phyloP scores from a whole-genome alignment of 2,113 vertebrate species.

The crab-eating macaque (Macaca fascicularis) region DNA sequence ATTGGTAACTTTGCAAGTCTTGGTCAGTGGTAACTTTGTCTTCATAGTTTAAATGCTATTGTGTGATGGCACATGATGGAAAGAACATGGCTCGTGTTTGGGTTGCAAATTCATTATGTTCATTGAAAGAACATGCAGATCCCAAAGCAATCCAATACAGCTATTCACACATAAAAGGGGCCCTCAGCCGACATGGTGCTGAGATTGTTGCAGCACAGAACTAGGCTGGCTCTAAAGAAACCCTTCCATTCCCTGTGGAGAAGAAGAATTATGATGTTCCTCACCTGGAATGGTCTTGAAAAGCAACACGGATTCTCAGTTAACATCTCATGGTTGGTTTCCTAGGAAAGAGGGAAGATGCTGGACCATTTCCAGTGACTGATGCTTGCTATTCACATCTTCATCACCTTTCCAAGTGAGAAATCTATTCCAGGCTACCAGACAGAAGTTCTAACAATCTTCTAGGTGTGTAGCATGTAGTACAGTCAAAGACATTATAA shows the following conservation, averaged over 20 bases:
- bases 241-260: not conserved
- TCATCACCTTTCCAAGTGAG: not conserved
- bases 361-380: not conserved
- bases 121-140: not conserved
- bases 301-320: not conserved
- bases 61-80: not conserved
- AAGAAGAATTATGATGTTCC: not conserved
- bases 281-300: not conserved
- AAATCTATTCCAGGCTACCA: constrained; percentile 25
- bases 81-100: not conserved
- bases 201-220: not conserved
- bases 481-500: not conserved
- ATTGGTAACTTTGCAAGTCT: not conserved
- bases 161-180: not conserved
- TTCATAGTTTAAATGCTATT: not conserved
- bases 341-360: not conserved
- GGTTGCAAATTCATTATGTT: not conserved
- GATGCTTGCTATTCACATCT: not conserved
- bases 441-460: not conserved
- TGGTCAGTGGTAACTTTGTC: not conserved
- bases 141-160: not conserved
- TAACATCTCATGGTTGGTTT: not conserved
- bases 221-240: not conserved
- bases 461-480: not conserved
- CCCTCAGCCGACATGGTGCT: not conserved